These are phyloP conservation scores for Oophaga pumilio DNA, from an alignment of 2,113 vertebrate genomes.

Conservation along the genomic window DNA sequence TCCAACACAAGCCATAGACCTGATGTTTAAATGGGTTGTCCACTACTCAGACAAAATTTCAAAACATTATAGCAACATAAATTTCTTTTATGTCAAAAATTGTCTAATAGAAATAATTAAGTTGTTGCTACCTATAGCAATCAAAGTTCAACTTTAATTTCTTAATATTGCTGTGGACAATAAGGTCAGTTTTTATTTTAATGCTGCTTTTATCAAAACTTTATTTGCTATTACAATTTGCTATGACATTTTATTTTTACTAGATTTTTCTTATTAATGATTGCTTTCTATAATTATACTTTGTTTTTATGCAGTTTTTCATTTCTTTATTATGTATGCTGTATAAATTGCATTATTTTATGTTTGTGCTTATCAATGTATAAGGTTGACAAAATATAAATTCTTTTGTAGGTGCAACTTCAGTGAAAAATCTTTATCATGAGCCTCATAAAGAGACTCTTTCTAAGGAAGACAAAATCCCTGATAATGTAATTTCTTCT, in stretches of 20 bases:
- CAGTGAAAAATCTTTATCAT: constrained; percentile 64
- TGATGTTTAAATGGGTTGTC: too few relatives aligned
- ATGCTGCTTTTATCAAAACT: too few relatives aligned
- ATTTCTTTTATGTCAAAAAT: too few relatives aligned
- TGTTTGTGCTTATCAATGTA: not conserved
- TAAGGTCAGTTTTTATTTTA: too few relatives aligned
- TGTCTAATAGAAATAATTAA: too few relatives aligned
- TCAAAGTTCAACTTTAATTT: too few relatives aligned
- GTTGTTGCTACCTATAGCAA: too few relatives aligned
- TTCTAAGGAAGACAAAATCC: constrained; percentile 57
- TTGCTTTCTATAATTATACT: not conserved
- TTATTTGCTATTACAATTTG: too few relatives aligned
- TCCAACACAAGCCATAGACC: too few relatives aligned
- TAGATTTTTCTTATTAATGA: not conserved
- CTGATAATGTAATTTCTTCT: constrained; percentile 61
- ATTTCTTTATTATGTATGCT: not conserved
- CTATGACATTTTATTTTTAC: not conserved
- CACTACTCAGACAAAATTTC: too few relatives aligned
- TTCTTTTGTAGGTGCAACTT: constrained; percentile 70
- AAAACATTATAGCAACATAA: too few relatives aligned
- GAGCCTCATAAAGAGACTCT: constrained; percentile 66
- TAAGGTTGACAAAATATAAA: not conserved
- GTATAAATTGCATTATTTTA: not conserved
- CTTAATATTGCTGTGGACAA: too few relatives aligned
- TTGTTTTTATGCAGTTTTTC: not conserved